A percentile compares a stretch with the other conserved stretches of the same genome.
These are phyloP conservation scores for Notarius quadriscutis DNA, from an alignment of 2,113 vertebrate genomes.

Conservation along the genomic window DNA sequence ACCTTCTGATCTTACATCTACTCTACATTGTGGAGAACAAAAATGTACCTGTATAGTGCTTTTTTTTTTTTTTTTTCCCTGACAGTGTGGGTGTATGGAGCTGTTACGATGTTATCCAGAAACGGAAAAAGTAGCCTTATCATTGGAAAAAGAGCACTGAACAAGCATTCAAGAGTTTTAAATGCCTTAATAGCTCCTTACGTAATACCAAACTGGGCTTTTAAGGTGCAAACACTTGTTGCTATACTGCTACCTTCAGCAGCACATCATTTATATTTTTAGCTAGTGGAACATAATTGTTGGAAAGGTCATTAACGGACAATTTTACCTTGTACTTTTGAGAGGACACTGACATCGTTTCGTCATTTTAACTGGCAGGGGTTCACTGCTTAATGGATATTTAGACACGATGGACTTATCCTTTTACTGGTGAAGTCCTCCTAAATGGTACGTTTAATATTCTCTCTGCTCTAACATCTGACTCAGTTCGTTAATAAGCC, in stretches of 20 bases:
- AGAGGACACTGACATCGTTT: not conserved
- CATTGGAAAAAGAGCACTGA: not conserved
- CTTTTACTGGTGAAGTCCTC: not conserved
- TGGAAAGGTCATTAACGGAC: not conserved
- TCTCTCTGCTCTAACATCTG: not conserved
- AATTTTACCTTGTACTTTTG: not conserved
- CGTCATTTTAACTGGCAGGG: not conserved
- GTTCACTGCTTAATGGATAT: not conserved
- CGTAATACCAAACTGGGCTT: not conserved
- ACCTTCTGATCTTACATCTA: not conserved
- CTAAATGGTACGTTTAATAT: not conserved
- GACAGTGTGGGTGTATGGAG: not conserved
- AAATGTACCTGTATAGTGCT: not conserved
- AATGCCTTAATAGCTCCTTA: not conserved
- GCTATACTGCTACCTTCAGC: not conserved
- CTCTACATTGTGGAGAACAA: not conserved
- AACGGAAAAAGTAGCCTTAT: not conserved
- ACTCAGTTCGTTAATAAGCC: not conserved
- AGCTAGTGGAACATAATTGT: slow-evolving; percentile 1
- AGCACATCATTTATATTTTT: not conserved
- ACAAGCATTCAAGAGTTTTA: not conserved
- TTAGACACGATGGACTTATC: not conserved
- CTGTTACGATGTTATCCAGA: not conserved
- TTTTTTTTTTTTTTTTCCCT: not conserved
- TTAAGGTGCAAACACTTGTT: not conserved